Conservation (phyloP, 2,888 invertebrate genomes). For the Apodemia duryi region DNA sequence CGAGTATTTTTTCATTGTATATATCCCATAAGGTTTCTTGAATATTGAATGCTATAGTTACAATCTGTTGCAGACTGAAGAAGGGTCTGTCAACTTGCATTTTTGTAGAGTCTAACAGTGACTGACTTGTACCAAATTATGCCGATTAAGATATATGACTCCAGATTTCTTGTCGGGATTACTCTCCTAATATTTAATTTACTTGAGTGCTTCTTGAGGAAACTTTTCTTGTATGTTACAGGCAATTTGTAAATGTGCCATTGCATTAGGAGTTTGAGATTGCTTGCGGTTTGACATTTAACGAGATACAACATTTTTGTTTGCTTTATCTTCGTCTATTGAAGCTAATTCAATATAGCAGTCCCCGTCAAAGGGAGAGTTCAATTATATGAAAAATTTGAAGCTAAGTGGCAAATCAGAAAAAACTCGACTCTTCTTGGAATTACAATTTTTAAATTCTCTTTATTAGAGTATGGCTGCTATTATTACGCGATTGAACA, state of each 20-base stretch:
- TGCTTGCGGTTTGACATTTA: constrained; percentile 51
- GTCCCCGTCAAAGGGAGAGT: neutral
- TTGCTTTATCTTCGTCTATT: constrained; percentile 2
- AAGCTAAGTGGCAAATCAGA: neutral
- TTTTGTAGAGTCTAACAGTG: constrained; percentile 52
- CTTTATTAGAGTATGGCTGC: neutral
- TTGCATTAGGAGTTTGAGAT: constrained; percentile 61
- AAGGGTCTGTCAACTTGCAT: constrained; percentile 64
- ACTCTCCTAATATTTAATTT: constrained; percentile 73
- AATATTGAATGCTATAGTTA: constrained; percentile 23
- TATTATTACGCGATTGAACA: no score
- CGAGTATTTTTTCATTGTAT: neutral
- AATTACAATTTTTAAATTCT: neutral
- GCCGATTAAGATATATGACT: constrained; percentile 75
- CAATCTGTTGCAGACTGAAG: constrained; percentile 30
- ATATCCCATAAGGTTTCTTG: neutral
- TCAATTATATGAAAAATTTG: neutral
- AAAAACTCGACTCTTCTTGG: neutral
- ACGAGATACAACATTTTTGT: constrained; percentile 32
- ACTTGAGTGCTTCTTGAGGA: constrained; percentile 73
- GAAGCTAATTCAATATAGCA: neutral
- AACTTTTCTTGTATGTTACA: constrained; percentile 63
- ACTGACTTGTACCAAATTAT: constrained; percentile 66
- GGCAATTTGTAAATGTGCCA: constrained; percentile 74
- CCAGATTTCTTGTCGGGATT: constrained; percentile 57